These are phyloP conservation scores for Venturia canescens DNA, from an alignment of 1,140 invertebrate species.

Conservation along the genomic window DNA sequence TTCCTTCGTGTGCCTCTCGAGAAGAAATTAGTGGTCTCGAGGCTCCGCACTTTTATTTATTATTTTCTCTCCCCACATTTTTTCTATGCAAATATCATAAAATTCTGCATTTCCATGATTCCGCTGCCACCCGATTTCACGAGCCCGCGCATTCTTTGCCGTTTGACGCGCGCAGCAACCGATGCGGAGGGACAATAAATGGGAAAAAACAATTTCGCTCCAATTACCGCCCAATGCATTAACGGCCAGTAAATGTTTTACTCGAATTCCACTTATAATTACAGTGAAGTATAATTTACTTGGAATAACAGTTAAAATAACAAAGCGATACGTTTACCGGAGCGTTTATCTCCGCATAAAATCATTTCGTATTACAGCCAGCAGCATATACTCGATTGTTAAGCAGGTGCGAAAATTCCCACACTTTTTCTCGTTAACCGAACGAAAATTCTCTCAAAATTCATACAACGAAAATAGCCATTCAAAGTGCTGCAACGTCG, in stretches of 20 bases:
- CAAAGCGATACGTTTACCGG: constrained; percentile 1
- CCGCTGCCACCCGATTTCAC: too few species aligned
- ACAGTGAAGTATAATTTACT: not conserved
- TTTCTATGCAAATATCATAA: not conserved
- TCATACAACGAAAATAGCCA: too few species aligned
- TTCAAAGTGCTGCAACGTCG: too few species aligned
- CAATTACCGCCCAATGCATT: not conserved
- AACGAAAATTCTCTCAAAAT: too few species aligned
- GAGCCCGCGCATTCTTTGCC: too few species aligned
- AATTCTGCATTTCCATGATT: not conserved
- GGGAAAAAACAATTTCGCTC: not conserved
- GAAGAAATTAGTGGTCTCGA: too few species aligned
- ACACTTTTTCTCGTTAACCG: too few species aligned
- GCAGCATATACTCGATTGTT: not conserved
- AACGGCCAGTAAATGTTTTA: not conserved
- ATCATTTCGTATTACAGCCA: not conserved
- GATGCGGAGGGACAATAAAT: not conserved
- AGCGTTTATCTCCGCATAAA: not conserved
- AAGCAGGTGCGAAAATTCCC: not conserved
- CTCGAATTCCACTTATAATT: not conserved
- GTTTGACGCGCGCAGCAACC: too few species aligned
- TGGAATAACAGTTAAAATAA: not conserved
- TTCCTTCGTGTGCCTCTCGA: too few species aligned
- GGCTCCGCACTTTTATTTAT: not conserved
- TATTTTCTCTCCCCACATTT: not conserved